Evolutionary conservation across 2,888 invertebrate genomes (phyloP).

Genomic region (Drosophila quinaria): DNA sequence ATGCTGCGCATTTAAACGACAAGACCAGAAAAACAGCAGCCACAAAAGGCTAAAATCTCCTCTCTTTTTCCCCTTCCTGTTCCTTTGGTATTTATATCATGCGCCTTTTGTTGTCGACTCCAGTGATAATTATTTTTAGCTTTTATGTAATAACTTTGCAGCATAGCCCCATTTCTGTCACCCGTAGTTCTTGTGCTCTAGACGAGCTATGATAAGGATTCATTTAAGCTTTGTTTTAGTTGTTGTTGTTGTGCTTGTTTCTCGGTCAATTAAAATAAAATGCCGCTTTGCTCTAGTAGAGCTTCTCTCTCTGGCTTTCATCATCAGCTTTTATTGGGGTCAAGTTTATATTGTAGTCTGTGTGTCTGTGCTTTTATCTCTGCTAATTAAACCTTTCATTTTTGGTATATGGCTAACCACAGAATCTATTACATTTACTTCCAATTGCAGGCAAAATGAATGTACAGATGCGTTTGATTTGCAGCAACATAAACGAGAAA

Average conservation of each 20-base stretch:
- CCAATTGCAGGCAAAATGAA: slow-evolving; percentile 77
- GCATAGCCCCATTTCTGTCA: slow-evolving; percentile 37
- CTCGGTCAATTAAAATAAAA: slow-evolving; percentile 74
- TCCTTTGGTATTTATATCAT: slow-evolving; percentile 36
- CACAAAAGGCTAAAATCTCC: slow-evolving; percentile 39
- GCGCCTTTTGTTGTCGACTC: slow-evolving; percentile 70
- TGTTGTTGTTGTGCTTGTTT: slow-evolving; percentile 39
- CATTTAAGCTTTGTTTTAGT: slow-evolving; percentile 37
- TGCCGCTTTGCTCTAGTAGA: slow-evolving; percentile 40
- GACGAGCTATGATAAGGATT: slow-evolving; percentile 74
- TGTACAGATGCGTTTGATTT: slow-evolving; percentile 83
- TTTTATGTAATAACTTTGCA: slow-evolving; percentile 78
- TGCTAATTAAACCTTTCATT: slow-evolving; percentile 63
- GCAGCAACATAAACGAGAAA: slow-evolving; percentile 70
- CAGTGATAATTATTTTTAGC: slow-evolving; percentile 81
- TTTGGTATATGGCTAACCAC: slow-evolving; percentile 30
- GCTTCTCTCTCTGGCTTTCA: slow-evolving; percentile 34
- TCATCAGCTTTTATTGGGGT: slow-evolving; percentile 69
- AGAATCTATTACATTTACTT: slow-evolving; percentile 43
- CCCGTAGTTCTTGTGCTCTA: slow-evolving; percentile 46
- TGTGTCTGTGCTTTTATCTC: slow-evolving; percentile 47
- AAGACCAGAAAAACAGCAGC: slow-evolving; percentile 34
- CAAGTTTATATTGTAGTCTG: slow-evolving; percentile 31
- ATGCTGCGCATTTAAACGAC: slow-evolving; percentile 67
- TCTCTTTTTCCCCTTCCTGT: neutral